phyloP scores from a whole-genome alignment of 2,797 vertebrate genomes.

The Pantherophis alleghaniensis region DNA sequence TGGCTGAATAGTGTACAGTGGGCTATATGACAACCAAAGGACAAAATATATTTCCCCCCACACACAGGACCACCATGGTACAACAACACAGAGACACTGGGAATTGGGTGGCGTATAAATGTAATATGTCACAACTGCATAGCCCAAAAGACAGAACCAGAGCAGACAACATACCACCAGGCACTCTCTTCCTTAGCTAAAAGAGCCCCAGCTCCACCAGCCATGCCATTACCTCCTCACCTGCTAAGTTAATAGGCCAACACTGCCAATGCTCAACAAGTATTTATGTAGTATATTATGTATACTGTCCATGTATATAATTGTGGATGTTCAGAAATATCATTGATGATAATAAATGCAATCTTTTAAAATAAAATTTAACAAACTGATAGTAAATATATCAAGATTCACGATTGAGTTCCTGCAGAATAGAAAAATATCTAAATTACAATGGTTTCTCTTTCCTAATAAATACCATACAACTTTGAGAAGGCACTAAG shows the following conservation, averaged over 20 bases:
- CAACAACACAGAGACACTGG: no score
- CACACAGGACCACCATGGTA: no score
- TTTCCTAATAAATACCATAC: not conserved
- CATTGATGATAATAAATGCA: not conserved
- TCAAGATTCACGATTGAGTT: not conserved
- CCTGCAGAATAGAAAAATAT: not conserved
- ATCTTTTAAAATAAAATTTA: not conserved
- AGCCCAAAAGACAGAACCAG: not conserved
- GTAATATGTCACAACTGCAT: not conserved
- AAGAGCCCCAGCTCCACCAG: no score
- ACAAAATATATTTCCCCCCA: no score
- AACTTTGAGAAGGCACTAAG: conserved; percentile 7
- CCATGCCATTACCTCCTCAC: not conserved
- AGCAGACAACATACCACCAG: not conserved
- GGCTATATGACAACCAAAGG: no score
- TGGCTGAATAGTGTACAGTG: no score
- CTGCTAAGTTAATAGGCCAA: not conserved
- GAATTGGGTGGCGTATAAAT: no score
- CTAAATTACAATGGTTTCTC: not conserved
- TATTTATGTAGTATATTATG: not conserved
- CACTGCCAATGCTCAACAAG: not conserved
- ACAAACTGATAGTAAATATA: not conserved
- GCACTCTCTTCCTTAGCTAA: not conserved
- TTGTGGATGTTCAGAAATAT: not conserved
- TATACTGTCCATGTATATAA: not conserved